phyloP scores from a whole-genome alignment of 2,888 invertebrate genomes.

The Idaea aversata region DNA sequence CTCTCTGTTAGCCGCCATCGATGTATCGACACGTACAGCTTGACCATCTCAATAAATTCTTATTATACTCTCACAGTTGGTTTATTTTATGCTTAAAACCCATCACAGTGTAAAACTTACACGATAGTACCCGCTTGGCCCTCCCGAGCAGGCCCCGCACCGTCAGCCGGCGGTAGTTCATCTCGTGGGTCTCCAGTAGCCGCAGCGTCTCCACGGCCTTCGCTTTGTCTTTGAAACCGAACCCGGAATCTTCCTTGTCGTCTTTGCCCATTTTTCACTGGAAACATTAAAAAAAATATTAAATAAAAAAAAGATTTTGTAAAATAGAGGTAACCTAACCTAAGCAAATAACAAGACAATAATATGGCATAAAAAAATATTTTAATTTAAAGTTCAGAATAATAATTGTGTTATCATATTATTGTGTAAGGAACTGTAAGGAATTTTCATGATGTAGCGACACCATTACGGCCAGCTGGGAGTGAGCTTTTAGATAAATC shows the following conservation, averaged over 20 bases:
- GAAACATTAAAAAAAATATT: neutral
- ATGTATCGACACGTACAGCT: too few relatives aligned
- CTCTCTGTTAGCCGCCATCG: too few relatives aligned
- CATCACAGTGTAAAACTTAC: constrained; percentile 29
- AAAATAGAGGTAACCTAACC: neutral
- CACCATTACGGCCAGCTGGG: too few relatives aligned
- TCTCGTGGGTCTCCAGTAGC: constrained; percentile 82
- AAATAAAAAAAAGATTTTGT: neutral
- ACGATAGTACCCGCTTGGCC: constrained; percentile 50
- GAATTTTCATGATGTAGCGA: too few relatives aligned
- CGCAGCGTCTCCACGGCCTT: constrained; percentile 85
- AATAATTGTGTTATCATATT: too few relatives aligned
- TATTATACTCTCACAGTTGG: too few relatives aligned
- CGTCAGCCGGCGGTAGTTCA: constrained; percentile 83
- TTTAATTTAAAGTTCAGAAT: too few relatives aligned
- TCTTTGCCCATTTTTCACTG: constrained; percentile 70
- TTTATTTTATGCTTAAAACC: too few relatives aligned
- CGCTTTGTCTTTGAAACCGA: constrained; percentile 86
- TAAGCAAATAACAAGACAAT: neutral
- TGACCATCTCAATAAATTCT: too few relatives aligned
- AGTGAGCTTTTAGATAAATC: too few relatives aligned
- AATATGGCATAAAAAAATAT: too few relatives aligned
- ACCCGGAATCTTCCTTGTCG: constrained; percentile 81
- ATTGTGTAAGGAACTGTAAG: too few relatives aligned
- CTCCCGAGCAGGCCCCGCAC: constrained; percentile 76